A percentile compares a stretch with the other conserved stretches of the same genome.
Conservation (phyloP, 2,888 invertebrate genomes). For the Parnassius apollo region DNA sequence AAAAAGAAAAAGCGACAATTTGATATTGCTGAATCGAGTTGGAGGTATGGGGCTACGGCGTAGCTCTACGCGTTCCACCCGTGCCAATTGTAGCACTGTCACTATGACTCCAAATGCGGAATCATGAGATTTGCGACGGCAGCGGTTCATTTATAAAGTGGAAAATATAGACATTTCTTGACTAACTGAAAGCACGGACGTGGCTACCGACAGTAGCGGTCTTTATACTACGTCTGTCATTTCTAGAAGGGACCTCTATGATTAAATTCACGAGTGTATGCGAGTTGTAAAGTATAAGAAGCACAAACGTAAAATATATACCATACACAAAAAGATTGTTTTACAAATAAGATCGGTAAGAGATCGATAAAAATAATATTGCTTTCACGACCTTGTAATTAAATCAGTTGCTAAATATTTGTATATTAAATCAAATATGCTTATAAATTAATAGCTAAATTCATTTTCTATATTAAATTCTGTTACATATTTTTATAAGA, state of each 20-base stretch:
- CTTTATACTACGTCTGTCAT: slow-evolving; percentile 67
- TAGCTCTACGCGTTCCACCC: slow-evolving; percentile 77
- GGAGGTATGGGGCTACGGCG: slow-evolving; percentile 65
- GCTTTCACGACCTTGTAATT: too few species aligned
- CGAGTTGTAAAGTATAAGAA: neutral
- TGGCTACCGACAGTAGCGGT: slow-evolving; percentile 72
- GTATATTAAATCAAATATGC: too few species aligned
- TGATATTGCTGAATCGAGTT: slow-evolving; percentile 69
- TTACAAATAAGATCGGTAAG: too few species aligned
- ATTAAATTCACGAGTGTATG: slow-evolving; percentile 26
- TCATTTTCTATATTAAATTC: too few species aligned
- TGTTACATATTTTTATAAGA: too few species aligned
- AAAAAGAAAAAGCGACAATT: slow-evolving; percentile 66
- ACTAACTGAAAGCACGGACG: slow-evolving; percentile 77
- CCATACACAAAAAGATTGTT: too few species aligned
- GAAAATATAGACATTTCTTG: slow-evolving; percentile 73
- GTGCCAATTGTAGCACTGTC: slow-evolving; percentile 79
- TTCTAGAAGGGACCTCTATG: slow-evolving; percentile 56
- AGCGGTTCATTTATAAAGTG: slow-evolving; percentile 66
- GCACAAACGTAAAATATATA: too few species aligned
- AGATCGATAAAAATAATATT: too few species aligned
- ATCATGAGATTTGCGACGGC: slow-evolving; percentile 71
- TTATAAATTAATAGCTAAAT: too few species aligned
- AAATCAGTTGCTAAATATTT: too few species aligned
- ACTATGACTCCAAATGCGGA: slow-evolving; percentile 75